Percentiles rank a stretch among this genome's conserved stretches.
Evolutionary conservation across 2,888 invertebrate genomes (phyloP).

Genomic region (Limnephilus marmoratus): DNA sequence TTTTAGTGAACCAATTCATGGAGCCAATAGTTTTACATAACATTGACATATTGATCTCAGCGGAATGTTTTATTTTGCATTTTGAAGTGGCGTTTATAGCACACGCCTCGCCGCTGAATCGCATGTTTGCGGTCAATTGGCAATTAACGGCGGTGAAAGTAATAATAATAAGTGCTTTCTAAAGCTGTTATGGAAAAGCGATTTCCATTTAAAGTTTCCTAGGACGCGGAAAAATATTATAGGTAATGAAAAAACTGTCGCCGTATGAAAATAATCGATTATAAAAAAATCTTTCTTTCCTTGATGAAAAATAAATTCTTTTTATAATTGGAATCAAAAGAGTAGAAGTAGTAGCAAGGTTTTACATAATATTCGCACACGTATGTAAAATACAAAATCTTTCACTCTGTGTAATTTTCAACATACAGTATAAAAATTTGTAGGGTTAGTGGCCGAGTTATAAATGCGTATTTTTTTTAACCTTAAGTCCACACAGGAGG

Average conservation of each 20-base stretch:
- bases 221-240: background rate
- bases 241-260: background rate
- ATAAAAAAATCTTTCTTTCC: background rate
- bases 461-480: no score
- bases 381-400: no score
- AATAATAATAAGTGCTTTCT: background rate
- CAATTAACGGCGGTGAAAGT: background rate
- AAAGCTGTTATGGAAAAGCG: background rate
- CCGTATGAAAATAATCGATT: background rate
- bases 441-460: no score
- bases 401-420: no score
- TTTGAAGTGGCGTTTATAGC: conserved; percentile 16
- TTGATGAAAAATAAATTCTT: background rate
- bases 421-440: no score
- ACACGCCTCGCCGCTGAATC: background rate
- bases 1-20: background rate
- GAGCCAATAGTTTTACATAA: background rate
- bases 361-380: no score
- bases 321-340: no score
- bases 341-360: no score
- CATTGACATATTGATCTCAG: background rate
- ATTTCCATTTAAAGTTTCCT: background rate
- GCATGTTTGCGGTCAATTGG: background rate
- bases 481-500: no score
- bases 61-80: conserved; percentile 25